Evolutionary conservation across 2,113 vertebrate genomes (phyloP), one percentile per base, ranked within the genome.

Genomic region (Carassius gibelio): DNA sequence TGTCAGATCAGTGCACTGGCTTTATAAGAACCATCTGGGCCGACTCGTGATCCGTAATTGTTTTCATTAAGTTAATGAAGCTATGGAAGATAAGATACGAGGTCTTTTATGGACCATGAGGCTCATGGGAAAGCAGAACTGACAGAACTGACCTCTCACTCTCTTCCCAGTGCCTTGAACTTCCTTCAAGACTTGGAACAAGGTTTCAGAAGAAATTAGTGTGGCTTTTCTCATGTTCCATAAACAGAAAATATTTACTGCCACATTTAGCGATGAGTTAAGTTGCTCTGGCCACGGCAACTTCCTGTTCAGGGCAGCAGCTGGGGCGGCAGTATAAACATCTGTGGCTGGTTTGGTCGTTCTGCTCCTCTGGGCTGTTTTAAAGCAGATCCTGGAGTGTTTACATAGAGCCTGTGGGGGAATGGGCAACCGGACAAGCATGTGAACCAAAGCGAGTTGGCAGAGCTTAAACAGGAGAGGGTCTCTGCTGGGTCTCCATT

Each of bases 311-410:
- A 75, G 75, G 75, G 86, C 50, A 48, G n/a, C 55, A 68, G 38
- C 61, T 78, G 75, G 78, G 15, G 80, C 45, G 14, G 26, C 19
- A 78, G 30, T 79, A 14, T 83, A 82, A 85, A 89, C 88, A 89
- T 90, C 87, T 90, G 86, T 45, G 72, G 84, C 87, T 89, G 75
- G 75, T 89, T 88, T 88, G 42, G 68, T 74, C 19, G 34, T 68
- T 82, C 84, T 85, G 69, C 72, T 85, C 85, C 82, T 66, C 36
- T 66, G 78, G 62, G 3, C 61, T 87, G 85, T 88, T 90, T 87
- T 79, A 86, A 88, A 84, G 72, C 81, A 87, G 86, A 87, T 81
- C 26, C 19, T 59, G 45, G 64, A 85, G 83, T 90, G 88, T 89
- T 89, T 91, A 87, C 81, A 71, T 50, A 62, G 52, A 71, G 77